A percentile compares a stretch with the other conserved stretches of the same genome.
These are phyloP conservation scores for Oryzias curvinotus DNA, from an alignment of 2,113 vertebrate genomes.

Conservation along the genomic window DNA sequence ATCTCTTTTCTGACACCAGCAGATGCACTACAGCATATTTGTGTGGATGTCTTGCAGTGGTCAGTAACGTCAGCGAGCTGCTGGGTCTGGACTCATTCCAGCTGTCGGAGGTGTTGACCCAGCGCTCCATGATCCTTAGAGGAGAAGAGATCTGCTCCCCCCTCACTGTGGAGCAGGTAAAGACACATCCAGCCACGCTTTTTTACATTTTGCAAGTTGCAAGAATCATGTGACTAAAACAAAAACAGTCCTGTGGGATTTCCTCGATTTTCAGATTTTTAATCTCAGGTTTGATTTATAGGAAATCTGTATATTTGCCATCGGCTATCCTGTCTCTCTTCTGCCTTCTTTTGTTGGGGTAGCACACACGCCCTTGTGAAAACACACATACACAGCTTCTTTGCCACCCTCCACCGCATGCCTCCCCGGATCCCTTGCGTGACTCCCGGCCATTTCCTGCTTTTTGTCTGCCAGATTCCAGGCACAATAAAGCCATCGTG, in stretches of 20 bases:
- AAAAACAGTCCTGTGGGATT: not conserved
- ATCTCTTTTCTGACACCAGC: slow-evolving; percentile 37
- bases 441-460: slow-evolving; percentile 79
- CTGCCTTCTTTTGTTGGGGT: slow-evolving; percentile 27
- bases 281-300: not conserved
- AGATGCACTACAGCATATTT: slow-evolving; percentile 8
- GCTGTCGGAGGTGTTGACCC: slow-evolving; percentile 90
- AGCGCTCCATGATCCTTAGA: slow-evolving; percentile 91
- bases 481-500: slow-evolving; percentile 73
- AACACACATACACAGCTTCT: slow-evolving; percentile 39
- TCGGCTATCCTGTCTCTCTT: slow-evolving; percentile 9
- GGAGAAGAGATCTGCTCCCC: slow-evolving; percentile 93
- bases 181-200: slow-evolving; percentile 3
- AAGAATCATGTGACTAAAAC: not conserved
- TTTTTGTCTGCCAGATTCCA: slow-evolving; percentile 78
- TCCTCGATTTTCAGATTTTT: not conserved
- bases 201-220: not conserved
- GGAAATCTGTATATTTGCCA: slow-evolving; percentile 36
- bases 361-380: slow-evolving; percentile 40
- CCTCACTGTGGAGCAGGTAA: slow-evolving; percentile 90
- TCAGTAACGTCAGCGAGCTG: slow-evolving; percentile 86
- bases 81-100: slow-evolving; percentile 89
- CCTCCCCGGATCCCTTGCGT: slow-evolving; percentile 74
- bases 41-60: slow-evolving; percentile 75
- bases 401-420: slow-evolving; percentile 43